Evolutionary conservation across 2,113 vertebrate species (phyloP).

Genomic region (Chrysemys picta): DNA sequence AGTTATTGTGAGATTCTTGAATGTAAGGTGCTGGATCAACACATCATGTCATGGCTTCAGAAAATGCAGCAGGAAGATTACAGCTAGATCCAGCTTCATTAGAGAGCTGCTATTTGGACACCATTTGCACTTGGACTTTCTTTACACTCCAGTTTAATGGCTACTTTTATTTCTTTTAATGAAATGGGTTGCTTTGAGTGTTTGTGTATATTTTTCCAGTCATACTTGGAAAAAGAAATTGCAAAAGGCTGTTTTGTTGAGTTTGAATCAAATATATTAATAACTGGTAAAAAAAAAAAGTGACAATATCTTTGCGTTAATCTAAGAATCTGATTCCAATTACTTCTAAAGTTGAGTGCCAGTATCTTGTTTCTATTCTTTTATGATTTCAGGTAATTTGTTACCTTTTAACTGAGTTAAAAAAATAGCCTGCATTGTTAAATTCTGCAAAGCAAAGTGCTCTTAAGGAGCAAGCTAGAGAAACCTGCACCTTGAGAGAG

Average conservation of each 20-base stretch:
- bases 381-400: constrained; percentile 67
- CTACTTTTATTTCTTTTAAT: constrained; percentile 37
- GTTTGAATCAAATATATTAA: constrained; percentile 64
- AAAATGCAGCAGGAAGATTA: not conserved
- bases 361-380: constrained; percentile 66
- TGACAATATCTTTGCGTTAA: constrained; percentile 47
- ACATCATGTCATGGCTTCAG: not conserved
- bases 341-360: constrained; percentile 49
- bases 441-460: not conserved
- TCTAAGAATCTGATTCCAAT: constrained; percentile 58
- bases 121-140: not conserved
- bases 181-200: constrained; percentile 10
- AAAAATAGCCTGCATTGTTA: constrained; percentile 68
- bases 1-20: not conserved
- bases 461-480: constrained; percentile 58
- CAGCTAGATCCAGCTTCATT: not conserved
- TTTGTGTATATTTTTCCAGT: constrained; percentile 34
- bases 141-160: constrained; percentile 40
- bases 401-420: constrained; percentile 45
- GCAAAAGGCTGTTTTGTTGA: constrained; percentile 30
- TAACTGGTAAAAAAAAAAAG: constrained; percentile 39
- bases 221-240: constrained; percentile 38
- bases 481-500: constrained; percentile 52
- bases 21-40: not conserved
- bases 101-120: not conserved